A percentile compares a stretch with the other conserved stretches of the same genome.
Conservation (phyloP, 1,140 invertebrate genomes). For the Aphaenogaster ashmeadi region DNA sequence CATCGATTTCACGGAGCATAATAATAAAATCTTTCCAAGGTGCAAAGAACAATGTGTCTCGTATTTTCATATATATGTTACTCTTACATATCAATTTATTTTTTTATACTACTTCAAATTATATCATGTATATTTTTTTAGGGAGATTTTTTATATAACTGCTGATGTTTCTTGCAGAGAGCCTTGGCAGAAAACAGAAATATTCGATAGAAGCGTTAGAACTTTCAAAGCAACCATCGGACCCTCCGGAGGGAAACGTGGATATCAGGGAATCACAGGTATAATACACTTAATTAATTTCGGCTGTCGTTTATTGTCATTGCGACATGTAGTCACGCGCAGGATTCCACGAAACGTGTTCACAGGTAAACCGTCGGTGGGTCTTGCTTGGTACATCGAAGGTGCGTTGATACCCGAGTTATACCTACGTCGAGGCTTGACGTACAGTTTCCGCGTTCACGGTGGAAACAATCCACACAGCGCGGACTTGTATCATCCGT, state of each 20-base stretch:
- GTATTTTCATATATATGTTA: background rate
- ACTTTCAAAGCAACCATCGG: conserved; percentile 93
- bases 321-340: background rate
- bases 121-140: background rate
- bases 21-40: conserved; percentile 77
- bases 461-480: conserved; percentile 97
- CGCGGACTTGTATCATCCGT: conserved; percentile 95
- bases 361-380: conserved; percentile 88
- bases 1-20: conserved; percentile 89
- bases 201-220: conserved; percentile 93
- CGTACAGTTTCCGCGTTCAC: conserved; percentile 93
- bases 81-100: background rate
- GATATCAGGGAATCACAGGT: conserved; percentile 93
- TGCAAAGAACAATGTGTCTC: conserved; percentile 55
- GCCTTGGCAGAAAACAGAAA: conserved; percentile 92
- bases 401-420: conserved; percentile 95
- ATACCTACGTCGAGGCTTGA: conserved; percentile 94
- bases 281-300: conserved; percentile 49
- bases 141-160: background rate
- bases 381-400: conserved; percentile 94
- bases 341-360: conserved; percentile 33
- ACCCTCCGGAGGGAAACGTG: conserved; percentile 92
- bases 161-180: conserved; percentile 81
- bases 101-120: background rate
- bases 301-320: background rate